Evolutionary conservation across 2,888 invertebrate species (phyloP).

Genomic region (Bedellia somnulentella): DNA sequence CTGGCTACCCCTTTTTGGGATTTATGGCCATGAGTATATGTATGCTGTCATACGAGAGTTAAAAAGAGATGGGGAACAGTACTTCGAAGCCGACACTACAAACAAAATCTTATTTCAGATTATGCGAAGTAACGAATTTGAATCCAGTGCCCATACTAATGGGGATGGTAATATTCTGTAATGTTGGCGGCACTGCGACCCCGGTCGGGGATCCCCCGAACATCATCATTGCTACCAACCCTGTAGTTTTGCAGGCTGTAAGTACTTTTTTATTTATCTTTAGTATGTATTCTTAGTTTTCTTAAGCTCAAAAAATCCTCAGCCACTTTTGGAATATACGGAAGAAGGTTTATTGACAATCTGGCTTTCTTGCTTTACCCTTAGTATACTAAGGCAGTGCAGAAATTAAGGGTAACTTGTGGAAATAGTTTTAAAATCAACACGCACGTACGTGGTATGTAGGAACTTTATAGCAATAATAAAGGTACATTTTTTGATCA

Average conservation of each 20-base stretch:
- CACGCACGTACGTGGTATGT: neutral
- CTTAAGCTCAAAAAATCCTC: no score
- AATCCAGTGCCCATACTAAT: constrained; percentile 80
- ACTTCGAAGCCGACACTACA: neutral
- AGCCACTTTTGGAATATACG: no score
- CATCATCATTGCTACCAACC: constrained; percentile 76
- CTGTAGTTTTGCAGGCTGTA: constrained; percentile 64
- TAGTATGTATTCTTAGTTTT: no score
- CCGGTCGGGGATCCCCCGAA: constrained; percentile 87
- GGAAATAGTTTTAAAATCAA: neutral
- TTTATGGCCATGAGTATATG: no score
- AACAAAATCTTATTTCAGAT: constrained; percentile 27
- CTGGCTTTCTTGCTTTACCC: no score
- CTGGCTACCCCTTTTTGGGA: no score
- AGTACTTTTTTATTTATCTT: constrained; percentile 19
- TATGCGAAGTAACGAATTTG: constrained; percentile 79
- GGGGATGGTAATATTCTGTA: constrained; percentile 76
- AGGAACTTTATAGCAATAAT: neutral
- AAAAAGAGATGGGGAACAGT: no score
- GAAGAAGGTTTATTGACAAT: no score
- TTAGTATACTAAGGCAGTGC: no score
- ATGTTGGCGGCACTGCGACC: constrained; percentile 82
- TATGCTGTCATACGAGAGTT: no score
- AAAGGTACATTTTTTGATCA: neutral
- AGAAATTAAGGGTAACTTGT: no score